Conservation (phyloP, 2,888 invertebrate genomes). For the Ecdyonurus torrentis region DNA sequence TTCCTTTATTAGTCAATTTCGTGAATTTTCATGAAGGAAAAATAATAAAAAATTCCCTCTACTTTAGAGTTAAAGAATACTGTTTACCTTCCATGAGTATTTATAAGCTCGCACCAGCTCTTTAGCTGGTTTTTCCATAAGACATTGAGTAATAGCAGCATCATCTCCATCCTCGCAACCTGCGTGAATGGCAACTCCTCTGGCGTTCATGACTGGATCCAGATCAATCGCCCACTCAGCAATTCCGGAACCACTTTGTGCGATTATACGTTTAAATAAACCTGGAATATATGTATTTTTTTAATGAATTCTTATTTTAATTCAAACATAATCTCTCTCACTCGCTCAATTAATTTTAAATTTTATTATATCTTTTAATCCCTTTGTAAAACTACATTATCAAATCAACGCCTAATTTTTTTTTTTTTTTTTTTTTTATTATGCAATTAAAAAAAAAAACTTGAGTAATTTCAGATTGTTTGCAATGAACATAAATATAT, state of each 20-base stretch:
- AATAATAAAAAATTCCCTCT: no score
- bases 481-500: neutral
- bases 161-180: neutral
- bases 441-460: no score
- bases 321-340: no score
- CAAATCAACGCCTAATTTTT: no score
- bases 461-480: neutral
- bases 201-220: conserved; percentile 1
- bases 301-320: no score
- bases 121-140: neutral
- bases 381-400: no score
- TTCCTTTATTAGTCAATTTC: no score
- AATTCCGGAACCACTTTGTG: conserved; percentile 7
- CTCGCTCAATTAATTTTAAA: no score
- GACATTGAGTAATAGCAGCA: neutral
- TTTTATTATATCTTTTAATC: no score
- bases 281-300: conserved; percentile 4
- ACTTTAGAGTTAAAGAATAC: no score
- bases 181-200: neutral
- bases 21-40: no score
- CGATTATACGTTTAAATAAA: conserved; percentile 3
- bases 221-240: conserved; percentile 2
- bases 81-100: neutral
- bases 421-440: no score
- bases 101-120: neutral